These are phyloP conservation scores for Chelonia mydas DNA, from an alignment of 2,797 vertebrate species.

Conservation along the genomic window DNA sequence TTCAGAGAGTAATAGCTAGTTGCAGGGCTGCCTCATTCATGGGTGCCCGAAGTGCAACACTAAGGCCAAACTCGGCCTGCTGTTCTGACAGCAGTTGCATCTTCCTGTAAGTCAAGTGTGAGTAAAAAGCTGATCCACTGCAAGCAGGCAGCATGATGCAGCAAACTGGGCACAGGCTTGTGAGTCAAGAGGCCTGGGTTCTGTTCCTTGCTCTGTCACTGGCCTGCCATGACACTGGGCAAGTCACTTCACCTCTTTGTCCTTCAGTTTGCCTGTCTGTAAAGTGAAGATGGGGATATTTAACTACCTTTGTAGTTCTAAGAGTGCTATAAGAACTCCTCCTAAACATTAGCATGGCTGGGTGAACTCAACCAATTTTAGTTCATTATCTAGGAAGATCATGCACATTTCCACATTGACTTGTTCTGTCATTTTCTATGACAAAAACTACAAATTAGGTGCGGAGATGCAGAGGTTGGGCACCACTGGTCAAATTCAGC, in stretches of 20 bases:
- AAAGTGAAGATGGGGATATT: background rate
- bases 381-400: background rate
- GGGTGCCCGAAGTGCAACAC: background rate
- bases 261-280: background rate
- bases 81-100: background rate
- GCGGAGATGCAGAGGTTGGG: accelerated
- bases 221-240: background rate
- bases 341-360: background rate
- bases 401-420: background rate
- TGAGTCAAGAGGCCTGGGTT: background rate
- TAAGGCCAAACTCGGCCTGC: background rate
- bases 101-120: background rate
- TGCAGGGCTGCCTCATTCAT: background rate
- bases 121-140: background rate
- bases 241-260: background rate
- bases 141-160: background rate
- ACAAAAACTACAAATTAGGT: background rate
- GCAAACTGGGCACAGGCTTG: background rate
- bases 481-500: background rate
- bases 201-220: background rate
- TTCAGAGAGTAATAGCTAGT: background rate
- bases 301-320: background rate
- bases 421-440: background rate
- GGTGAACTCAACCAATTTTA: background rate
- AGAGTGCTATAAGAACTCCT: background rate